phyloP scores from a whole-genome alignment of 2,797 vertebrate species.

The Anomalospiza imberbis region DNA sequence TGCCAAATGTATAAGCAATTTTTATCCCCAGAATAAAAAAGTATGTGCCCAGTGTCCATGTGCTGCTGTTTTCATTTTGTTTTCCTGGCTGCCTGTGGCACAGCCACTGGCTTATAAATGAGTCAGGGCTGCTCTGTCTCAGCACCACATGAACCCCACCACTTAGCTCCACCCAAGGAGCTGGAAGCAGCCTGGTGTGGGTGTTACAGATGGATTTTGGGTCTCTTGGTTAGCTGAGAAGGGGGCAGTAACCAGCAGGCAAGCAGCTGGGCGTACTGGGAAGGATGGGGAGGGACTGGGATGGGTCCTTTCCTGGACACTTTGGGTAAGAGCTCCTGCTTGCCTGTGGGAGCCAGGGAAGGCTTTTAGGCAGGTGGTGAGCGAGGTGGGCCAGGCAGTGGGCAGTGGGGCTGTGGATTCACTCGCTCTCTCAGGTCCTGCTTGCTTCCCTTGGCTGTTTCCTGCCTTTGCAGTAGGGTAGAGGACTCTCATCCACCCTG shows the following conservation, averaged over 20 bases:
- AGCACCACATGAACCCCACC: accelerated
- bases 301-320: not conserved
- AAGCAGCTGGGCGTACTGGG: not conserved
- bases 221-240: not conserved
- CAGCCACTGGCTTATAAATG: accelerated
- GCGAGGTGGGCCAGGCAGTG: accelerated
- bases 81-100: accelerated
- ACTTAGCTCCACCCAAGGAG: not conserved
- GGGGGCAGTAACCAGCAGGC: not conserved
- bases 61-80: not conserved
- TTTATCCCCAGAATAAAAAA: conserved; percentile 68
- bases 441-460: not conserved
- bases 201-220: not conserved
- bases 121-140: not conserved
- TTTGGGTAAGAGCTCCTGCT: not conserved
- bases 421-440: accelerated
- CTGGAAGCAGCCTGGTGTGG: not conserved
- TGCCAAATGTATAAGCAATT: conserved; percentile 65
- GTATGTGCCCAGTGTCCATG: not conserved
- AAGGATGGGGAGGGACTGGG: not conserved
- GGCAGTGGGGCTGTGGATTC: not conserved
- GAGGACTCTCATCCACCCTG: not conserved
- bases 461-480: not conserved
- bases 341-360: not conserved
- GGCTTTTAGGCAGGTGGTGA: not conserved